phyloP scores from a whole-genome alignment of 2,113 vertebrate species.

The Tursiops truncatus region DNA sequence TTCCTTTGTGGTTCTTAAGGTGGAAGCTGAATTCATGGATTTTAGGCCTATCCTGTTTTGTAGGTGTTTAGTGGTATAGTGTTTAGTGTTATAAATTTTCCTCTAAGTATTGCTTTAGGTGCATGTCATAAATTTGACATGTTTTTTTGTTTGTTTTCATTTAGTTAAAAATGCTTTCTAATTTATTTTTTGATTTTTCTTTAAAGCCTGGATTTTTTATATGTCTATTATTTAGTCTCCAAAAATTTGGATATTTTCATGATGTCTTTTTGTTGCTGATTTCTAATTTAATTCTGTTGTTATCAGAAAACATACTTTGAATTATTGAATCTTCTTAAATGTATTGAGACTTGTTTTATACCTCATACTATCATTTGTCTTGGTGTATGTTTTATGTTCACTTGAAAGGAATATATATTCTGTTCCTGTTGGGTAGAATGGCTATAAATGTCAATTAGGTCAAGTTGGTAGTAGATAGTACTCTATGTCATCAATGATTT shows the following conservation, averaged over 20 bases:
- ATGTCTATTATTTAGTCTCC: not conserved
- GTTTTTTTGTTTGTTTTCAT: not conserved
- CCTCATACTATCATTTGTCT: conserved; percentile 6
- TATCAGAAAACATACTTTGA: conserved; percentile 8
- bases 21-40: not conserved
- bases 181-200: conserved; percentile 22
- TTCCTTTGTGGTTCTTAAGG: conserved; percentile 28
- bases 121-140: not conserved
- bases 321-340: conserved; percentile 22
- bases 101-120: not conserved
- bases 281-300: not conserved
- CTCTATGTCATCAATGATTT: not conserved
- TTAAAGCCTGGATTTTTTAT: not conserved
- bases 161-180: conserved; percentile 12
- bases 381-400: conserved; percentile 17
- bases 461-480: not conserved
- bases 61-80: not conserved
- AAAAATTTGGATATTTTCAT: conserved; percentile 4
- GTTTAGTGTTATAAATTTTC: not conserved
- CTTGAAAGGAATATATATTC: not conserved
- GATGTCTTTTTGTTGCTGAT: conserved; percentile 10
- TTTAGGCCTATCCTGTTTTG: not conserved
- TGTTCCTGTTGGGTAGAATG: not conserved
- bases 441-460: not conserved
- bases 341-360: conserved; percentile 1